phyloP scores from a whole-genome alignment of 2,888 invertebrate species.

The Flexamia atlantica region DNA sequence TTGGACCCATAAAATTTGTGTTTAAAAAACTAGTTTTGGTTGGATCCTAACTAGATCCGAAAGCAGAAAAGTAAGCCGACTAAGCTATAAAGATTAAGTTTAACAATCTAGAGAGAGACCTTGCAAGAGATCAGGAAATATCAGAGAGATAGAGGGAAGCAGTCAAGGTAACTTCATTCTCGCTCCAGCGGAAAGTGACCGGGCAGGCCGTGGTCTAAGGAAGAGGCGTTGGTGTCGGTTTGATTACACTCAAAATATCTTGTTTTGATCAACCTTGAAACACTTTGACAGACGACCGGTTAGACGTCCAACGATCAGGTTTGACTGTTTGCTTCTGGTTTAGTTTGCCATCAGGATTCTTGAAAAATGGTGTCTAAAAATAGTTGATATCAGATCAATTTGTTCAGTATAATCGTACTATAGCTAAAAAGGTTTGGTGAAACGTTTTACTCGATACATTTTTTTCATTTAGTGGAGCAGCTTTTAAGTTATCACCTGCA shows the following conservation, averaged over 20 bases:
- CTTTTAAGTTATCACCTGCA: too few species aligned
- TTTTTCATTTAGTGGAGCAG: too few species aligned
- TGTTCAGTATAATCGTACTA: too few species aligned
- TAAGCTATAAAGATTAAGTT: too few species aligned
- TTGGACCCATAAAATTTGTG: too few species aligned
- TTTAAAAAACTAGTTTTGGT: too few species aligned
- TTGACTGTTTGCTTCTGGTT: background rate
- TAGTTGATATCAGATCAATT: too few species aligned
- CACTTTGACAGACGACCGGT: conserved; percentile 39
- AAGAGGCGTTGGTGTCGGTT: conserved; percentile 6
- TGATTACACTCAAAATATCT: background rate
- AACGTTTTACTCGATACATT: too few species aligned
- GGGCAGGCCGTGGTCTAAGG: background rate
- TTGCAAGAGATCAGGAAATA: conserved; percentile 21
- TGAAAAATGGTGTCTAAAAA: too few species aligned
- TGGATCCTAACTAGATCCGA: too few species aligned
- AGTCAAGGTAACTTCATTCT: background rate
- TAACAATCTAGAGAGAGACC: background rate
- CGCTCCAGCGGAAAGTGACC: background rate
- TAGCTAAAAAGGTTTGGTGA: too few species aligned
- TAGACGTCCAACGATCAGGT: background rate
- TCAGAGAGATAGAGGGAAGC: background rate
- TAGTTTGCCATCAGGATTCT: background rate
- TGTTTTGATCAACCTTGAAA: conserved; percentile 27
- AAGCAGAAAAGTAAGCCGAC: too few species aligned